phyloP scores from a whole-genome alignment of 2,797 vertebrate species.

The Acanthurus leucopareius region DNA sequence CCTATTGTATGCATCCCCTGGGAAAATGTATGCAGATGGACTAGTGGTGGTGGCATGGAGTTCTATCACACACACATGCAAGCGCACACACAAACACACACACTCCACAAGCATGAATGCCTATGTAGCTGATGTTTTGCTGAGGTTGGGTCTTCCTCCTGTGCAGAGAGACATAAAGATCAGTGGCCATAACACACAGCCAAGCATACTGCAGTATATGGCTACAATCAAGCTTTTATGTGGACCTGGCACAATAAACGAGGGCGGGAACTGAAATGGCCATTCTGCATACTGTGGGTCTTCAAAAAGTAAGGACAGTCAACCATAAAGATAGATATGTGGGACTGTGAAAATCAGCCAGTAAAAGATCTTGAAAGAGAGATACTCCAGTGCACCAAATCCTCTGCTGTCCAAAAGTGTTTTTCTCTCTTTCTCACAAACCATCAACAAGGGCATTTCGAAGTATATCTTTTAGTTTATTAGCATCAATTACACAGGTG shows the following conservation, averaged over 20 bases:
- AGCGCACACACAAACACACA: constrained; percentile 5
- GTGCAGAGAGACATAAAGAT: constrained; percentile 72
- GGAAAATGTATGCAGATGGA: constrained; percentile 74
- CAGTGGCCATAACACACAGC: constrained; percentile 76
- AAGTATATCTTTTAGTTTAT: no score
- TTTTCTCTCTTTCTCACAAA: neutral
- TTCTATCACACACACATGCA: constrained; percentile 14
- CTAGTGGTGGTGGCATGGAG: constrained; percentile 33
- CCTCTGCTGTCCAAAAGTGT: neutral
- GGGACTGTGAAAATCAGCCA: constrained; percentile 38
- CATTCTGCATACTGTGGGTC: constrained; percentile 66
- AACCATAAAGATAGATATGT: constrained; percentile 58
- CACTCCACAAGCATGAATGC: constrained; percentile 37
- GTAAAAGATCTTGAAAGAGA: constrained; percentile 17
- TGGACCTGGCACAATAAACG: constrained; percentile 73
- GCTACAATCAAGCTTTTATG: constrained; percentile 78
- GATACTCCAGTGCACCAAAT: neutral
- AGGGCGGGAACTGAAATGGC: constrained; percentile 56
- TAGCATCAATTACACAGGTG: no score
- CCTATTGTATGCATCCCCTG: constrained; percentile 68
- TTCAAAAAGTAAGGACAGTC: constrained; percentile 59
- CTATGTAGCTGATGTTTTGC: constrained; percentile 67
- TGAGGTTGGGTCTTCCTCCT: constrained; percentile 73
- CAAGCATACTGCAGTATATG: constrained; percentile 78
- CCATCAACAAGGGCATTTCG: neutral